These are phyloP conservation scores for Hololepta plana DNA, from an alignment of 2,888 invertebrate species.

Conservation along the genomic window DNA sequence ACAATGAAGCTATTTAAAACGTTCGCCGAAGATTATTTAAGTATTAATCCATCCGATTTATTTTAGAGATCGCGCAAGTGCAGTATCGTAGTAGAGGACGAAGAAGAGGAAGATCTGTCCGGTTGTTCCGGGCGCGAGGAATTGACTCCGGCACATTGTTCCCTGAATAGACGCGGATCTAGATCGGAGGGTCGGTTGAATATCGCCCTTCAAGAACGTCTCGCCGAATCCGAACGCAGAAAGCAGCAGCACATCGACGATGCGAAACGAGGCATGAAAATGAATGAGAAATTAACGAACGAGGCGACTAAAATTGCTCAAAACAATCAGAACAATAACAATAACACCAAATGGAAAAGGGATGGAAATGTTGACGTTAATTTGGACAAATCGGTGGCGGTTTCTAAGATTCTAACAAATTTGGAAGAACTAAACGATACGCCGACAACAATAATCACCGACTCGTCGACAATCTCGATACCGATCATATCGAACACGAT, in stretches of 20 bases:
- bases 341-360: constrained; percentile 21
- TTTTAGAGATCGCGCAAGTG: constrained; percentile 73
- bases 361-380: no score
- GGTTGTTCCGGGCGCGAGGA: constrained; percentile 39
- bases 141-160: constrained; percentile 27
- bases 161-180: constrained; percentile 49
- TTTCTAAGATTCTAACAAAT: constrained; percentile 8
- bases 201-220: constrained; percentile 42
- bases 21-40: neutral
- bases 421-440: no score
- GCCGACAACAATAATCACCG: constrained; percentile 30
- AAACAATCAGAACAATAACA: constrained; percentile 12
- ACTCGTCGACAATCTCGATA: constrained; percentile 34
- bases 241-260: constrained; percentile 26
- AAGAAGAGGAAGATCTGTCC: constrained; percentile 66
- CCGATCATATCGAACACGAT: constrained; percentile 28
- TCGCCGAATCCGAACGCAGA: constrained; percentile 32
- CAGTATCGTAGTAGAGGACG: constrained; percentile 84
- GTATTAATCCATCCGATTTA: no score
- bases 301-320: constrained; percentile 18
- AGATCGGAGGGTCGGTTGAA: constrained; percentile 67
- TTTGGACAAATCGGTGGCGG: no score
- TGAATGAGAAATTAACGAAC: constrained; percentile 12
- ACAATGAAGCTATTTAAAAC: neutral
- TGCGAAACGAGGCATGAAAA: constrained; percentile 16